A percentile compares a stretch with the other conserved stretches of the same genome.
These are phyloP conservation scores for Siphamia tubifer DNA, from an alignment of 2,113 vertebrate genomes.

Conservation along the genomic window DNA sequence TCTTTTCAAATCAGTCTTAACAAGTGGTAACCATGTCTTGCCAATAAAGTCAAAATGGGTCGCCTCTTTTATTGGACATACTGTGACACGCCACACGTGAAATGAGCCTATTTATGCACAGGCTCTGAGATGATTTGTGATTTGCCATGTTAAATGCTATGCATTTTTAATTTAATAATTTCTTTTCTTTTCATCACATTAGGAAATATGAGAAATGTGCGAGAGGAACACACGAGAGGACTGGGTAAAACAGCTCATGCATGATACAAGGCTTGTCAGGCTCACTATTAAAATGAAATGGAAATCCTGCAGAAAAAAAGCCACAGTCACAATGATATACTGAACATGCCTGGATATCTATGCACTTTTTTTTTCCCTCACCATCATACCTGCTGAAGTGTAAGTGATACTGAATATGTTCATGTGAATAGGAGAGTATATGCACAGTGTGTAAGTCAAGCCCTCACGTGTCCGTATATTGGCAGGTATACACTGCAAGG, in stretches of 20 bases:
- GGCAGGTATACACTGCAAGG: conserved; percentile 22
- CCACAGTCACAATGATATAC: not conserved
- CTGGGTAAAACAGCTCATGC: not conserved
- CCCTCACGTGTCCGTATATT: not conserved
- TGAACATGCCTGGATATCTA: not conserved
- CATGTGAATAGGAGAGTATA: not conserved
- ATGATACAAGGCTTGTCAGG: not conserved
- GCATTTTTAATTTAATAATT: not conserved
- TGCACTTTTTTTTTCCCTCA: not conserved
- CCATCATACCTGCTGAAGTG: not conserved
- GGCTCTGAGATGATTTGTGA: not conserved
- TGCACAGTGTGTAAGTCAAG: not conserved
- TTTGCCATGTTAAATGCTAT: conserved; percentile 8
- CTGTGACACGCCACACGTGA: conserved; percentile 22
- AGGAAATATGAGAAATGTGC: not conserved
- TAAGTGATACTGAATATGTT: not conserved
- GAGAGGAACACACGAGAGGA: not conserved
- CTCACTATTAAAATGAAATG: conserved; percentile 3
- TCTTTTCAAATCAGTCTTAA: conserved; percentile 42
- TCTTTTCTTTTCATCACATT: not conserved
- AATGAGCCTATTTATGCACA: conserved; percentile 49
- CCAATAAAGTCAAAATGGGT: conserved; percentile 48
- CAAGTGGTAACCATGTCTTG: conserved; percentile 47
- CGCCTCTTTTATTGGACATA: conserved; percentile 43
- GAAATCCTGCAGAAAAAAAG: not conserved